Evolutionary conservation across 2,797 vertebrate genomes (phyloP), one percentile per base, ranked within the genome.

Genomic region (Tolypeutes matacus): DNA sequence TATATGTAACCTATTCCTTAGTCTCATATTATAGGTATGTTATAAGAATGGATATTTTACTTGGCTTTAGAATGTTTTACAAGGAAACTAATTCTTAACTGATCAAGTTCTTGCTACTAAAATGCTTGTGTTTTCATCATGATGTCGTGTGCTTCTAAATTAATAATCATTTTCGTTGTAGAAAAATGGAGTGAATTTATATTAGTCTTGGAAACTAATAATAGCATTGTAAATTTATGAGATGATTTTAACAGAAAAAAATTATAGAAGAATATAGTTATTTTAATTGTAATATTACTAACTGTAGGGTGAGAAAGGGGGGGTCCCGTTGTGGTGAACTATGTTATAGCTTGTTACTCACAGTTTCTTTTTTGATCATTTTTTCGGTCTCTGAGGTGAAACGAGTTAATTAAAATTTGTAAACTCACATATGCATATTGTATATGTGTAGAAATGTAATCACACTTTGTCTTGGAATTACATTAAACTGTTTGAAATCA

Each of bases 341-440:
- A 99, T 99, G 99, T 99, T 99, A 99, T 99, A 99, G 99, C 99
- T 99, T 99, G 99, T 99, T 99, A 99, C 99, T 99, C 99, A 99
- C 99, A 98, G 99, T 99, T 99, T 99, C 99, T 99, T 99, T 39
- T 98, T 99, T 99, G 99, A 99, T 99, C 99, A 99, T 99, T 99
- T 99, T 99, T 99, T 99, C 99, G 99, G 99, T 99, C 99, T 99
- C 99, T 99, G 99, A 99, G 99, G 99, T 99, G 99, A 99, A 99
- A 99, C 98, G 99, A 99, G 99, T 99, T 99, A 99, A 99, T 99
- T 98, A 98, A 99, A 99, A 99, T 99, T 99, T 99, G 99, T 99
- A 99, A 99, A 99, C 99, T 99, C 99, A 99, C 99, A 99, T 99
- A 99, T 99, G 99, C 99, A 99, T 99, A 99, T 99, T 99, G 99